Conservation (phyloP, 2,113 vertebrate species). For the Tiliqua scincoides region DNA sequence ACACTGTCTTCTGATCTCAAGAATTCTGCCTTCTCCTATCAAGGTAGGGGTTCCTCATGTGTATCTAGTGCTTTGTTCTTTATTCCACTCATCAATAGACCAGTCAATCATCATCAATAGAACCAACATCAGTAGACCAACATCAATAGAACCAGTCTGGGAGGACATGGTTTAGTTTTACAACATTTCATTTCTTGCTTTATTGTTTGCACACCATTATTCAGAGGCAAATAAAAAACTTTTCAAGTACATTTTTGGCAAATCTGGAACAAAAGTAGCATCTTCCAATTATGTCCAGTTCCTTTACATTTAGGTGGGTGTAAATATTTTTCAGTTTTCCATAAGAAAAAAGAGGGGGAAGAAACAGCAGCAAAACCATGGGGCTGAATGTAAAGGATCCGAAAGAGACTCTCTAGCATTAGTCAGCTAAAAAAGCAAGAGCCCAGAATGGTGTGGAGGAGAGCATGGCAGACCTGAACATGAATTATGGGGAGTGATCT, state of each 20-base stretch:
- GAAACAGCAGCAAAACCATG: not conserved
- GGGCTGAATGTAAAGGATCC: not conserved
- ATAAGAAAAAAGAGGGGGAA: not conserved
- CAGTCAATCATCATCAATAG: not conserved
- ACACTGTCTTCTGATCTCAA: slow-evolving; percentile 22
- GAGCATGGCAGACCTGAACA: too few relatives aligned
- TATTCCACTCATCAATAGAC: not conserved
- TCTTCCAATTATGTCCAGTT: not conserved
- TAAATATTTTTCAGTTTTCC: not conserved
- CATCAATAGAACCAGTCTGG: not conserved
- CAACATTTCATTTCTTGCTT: not conserved
- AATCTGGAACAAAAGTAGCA: not conserved
- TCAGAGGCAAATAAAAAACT: slow-evolving; percentile 22
- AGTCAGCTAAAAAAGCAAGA: too few relatives aligned
- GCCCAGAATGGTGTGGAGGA: too few relatives aligned
- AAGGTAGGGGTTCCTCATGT: not conserved
- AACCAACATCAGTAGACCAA: too few relatives aligned
- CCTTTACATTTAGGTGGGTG: not conserved
- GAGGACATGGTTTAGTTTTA: too few relatives aligned
- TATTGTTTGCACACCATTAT: slow-evolving; percentile 20
- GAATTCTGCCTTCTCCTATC: slow-evolving; percentile 24
- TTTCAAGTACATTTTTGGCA: not conserved
- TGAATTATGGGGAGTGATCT: too few relatives aligned
- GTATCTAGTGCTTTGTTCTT: not conserved
- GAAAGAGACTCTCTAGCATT: too few relatives aligned